These are phyloP conservation scores for Halcyon smyrnensis DNA, from an alignment of 2,797 vertebrate genomes.

Conservation along the genomic window DNA sequence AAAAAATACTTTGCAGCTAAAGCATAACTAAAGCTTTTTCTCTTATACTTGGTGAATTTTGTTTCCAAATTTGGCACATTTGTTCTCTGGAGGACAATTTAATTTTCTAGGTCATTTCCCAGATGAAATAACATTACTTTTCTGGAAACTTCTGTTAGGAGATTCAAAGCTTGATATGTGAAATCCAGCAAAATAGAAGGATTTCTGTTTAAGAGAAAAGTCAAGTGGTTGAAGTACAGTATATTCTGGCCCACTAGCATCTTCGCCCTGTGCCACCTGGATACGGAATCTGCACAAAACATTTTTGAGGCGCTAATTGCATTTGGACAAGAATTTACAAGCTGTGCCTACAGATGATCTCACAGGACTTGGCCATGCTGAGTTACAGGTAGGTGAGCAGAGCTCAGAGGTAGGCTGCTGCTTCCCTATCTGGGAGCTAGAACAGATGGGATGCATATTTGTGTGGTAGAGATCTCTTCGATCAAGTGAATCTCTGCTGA, in stretches of 20 bases:
- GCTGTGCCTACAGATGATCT: neutral
- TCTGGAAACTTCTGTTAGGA: neutral
- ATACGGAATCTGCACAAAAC: neutral
- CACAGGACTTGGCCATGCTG: rapidly evolving
- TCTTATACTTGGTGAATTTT: neutral
- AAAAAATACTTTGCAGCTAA: neutral
- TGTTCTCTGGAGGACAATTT: constrained; percentile 28
- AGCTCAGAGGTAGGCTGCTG: neutral
- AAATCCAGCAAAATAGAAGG: neutral
- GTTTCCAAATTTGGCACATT: constrained; percentile 18
- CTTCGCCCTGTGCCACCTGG: neutral
- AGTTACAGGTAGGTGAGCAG: neutral
- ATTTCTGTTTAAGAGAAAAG: neutral
- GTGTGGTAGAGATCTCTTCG: neutral
- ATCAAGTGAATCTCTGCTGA: neutral
- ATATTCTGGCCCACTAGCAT: neutral
- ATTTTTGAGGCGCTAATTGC: neutral
- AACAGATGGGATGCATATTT: neutral
- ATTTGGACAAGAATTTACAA: neutral
- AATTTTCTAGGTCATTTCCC: constrained; percentile 60
- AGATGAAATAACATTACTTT: constrained; percentile 18
- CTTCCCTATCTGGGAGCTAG: neutral
- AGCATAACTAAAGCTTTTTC: constrained; percentile 11
- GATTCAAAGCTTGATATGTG: neutral
- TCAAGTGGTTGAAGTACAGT: neutral